Evolutionary conservation across 2,797 vertebrate genomes (phyloP).

Genomic region (Natrix natrix): DNA sequence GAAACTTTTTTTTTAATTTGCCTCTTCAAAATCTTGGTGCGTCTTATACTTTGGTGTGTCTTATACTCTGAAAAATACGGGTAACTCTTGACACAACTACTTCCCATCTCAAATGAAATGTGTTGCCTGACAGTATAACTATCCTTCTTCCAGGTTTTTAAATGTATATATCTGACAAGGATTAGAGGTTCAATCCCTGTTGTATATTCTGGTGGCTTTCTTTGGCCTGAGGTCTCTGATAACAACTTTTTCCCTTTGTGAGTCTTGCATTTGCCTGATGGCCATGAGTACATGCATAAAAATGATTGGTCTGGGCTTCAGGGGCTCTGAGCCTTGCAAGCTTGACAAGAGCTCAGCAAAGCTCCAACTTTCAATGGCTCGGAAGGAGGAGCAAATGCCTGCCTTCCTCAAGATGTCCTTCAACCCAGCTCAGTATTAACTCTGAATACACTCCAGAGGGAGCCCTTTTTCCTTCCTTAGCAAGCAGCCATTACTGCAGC

Average conservation of each 20-base stretch:
- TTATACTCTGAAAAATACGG: too few relatives aligned
- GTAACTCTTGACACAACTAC: not conserved
- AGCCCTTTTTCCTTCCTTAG: slow-evolving; percentile 38
- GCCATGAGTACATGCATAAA: slow-evolving; percentile 44
- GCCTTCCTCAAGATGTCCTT: not conserved
- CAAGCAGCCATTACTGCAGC: not conserved
- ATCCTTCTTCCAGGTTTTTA: not conserved
- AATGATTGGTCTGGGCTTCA: slow-evolving; percentile 15
- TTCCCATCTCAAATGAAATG: not conserved
- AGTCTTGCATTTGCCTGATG: slow-evolving; percentile 23
- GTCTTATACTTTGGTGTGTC: too few relatives aligned
- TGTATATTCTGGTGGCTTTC: not conserved
- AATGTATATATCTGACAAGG: slow-evolving; percentile 37
- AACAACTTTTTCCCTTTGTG: slow-evolving; percentile 24
- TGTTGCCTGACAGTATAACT: not conserved
- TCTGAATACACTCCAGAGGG: slow-evolving; percentile 46
- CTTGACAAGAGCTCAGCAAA: not conserved
- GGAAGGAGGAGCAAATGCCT: not conserved
- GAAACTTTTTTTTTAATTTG: too few relatives aligned
- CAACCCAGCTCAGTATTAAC: not conserved
- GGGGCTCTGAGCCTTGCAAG: not conserved
- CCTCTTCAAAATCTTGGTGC: too few relatives aligned
- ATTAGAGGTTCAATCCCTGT: not conserved
- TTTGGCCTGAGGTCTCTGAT: not conserved
- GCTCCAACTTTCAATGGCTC: not conserved